Conservation (phyloP, 2,113 vertebrate genomes). For the Budorcas taxicolor region DNA sequence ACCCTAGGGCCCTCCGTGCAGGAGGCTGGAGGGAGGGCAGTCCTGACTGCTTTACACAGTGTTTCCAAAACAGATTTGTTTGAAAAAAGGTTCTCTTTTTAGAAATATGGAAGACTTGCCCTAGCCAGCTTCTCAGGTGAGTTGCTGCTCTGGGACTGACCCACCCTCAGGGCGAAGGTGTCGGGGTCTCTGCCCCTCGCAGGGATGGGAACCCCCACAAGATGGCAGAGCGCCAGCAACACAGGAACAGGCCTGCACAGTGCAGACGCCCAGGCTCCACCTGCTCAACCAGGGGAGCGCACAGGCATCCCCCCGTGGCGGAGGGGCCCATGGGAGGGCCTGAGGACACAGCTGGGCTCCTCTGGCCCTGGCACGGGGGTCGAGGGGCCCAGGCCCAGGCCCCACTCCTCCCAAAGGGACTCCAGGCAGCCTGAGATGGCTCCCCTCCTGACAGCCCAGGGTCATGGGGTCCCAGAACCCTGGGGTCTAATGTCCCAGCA, state of each 20-base stretch:
- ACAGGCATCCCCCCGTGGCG: rapidly evolving
- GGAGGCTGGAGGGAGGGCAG: neutral
- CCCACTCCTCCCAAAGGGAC: neutral
- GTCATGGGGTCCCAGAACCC: neutral
- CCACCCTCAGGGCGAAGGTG: neutral
- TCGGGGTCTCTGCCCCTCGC: neutral
- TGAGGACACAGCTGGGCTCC: neutral
- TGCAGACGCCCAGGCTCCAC: neutral
- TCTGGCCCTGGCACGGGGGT: neutral
- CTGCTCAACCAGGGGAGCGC: no score
- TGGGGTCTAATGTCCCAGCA: neutral
- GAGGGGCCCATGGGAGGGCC: neutral
- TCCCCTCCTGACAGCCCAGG: neutral
- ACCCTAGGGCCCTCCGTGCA: neutral
- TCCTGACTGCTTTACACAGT: neutral
- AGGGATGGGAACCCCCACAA: neutral
- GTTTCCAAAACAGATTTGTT: neutral
- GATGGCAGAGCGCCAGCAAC: neutral
- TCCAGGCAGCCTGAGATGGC: neutral
- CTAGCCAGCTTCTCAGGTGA: neutral
- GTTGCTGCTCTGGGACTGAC: neutral
- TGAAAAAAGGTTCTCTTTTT: neutral
- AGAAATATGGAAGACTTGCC: neutral
- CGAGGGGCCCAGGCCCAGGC: neutral
- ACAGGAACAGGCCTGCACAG: neutral